Percentiles rank a stretch among this genome's conserved stretches.
These are phyloP conservation scores for Lasius platythorax DNA, from an alignment of 2,888 invertebrate species.

Conservation along the genomic window DNA sequence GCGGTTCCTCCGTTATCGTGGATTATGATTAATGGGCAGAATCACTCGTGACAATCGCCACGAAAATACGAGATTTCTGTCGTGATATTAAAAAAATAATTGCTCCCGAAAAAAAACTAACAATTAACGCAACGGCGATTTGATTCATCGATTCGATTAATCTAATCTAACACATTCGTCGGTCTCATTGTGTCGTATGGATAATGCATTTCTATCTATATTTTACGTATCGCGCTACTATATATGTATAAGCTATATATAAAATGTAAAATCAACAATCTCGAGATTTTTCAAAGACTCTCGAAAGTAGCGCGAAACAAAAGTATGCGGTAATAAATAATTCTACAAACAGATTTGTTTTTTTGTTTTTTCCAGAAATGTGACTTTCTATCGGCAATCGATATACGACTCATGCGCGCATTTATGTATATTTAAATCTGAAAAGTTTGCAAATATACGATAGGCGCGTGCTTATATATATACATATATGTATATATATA, in stretches of 20 bases:
- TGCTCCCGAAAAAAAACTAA: background rate
- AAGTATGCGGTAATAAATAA: background rate
- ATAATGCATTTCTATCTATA: background rate
- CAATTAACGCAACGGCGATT: slow-evolving; percentile 1
- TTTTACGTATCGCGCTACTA: background rate
- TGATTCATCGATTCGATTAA: background rate
- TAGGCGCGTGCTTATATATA: background rate
- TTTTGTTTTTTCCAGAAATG: background rate
- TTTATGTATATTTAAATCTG: slow-evolving; percentile 36
- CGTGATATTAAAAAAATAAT: background rate
- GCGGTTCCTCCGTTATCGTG: background rate
- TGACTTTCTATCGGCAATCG: background rate
- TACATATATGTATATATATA: too few species aligned
- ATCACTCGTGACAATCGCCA: background rate
- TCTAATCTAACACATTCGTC: background rate
- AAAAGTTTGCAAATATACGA: slow-evolving; percentile 52
- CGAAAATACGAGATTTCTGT: background rate
- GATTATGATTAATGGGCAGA: background rate
- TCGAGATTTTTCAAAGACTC: background rate
- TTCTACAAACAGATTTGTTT: slow-evolving; percentile 9
- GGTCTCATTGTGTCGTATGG: background rate
- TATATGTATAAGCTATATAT: background rate
- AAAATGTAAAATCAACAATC: background rate
- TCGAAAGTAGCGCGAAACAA: background rate
- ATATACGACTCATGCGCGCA: background rate